phyloP scores from a whole-genome alignment of 37 sponge, comb jelly and placozoan genomes.

The Hormiphora californensis region DNA sequence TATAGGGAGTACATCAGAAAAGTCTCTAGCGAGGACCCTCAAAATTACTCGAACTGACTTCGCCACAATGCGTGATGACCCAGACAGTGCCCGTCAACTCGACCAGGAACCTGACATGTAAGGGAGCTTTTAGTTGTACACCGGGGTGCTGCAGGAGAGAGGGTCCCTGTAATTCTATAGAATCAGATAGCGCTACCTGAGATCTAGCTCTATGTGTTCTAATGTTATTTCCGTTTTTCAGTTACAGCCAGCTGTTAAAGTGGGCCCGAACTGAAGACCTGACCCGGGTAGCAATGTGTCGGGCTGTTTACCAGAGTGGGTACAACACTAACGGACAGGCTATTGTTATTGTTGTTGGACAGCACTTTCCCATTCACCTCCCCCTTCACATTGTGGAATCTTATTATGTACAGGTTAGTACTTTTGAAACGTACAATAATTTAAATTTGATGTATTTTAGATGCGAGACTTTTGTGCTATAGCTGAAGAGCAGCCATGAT shows the following conservation, averaged over 20 bases:
- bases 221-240: neutral
- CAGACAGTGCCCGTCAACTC: neutral
- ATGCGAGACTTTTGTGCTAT: too few relatives aligned
- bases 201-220: too few relatives aligned
- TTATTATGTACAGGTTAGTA: too few relatives aligned
- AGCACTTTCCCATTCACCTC: slow-evolving; percentile 30
- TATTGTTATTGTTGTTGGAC: neutral
- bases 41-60: slow-evolving; percentile 1
- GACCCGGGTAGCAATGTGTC: slow-evolving; percentile 19
- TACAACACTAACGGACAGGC: neutral
- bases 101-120: slow-evolving; percentile 32
- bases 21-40: slow-evolving; percentile 12
- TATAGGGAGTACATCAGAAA: slow-evolving; percentile 20
- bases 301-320: slow-evolving; percentile 45
- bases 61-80: neutral
- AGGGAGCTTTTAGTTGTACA: too few relatives aligned
- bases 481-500: too few relatives aligned
- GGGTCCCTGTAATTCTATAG: too few relatives aligned
- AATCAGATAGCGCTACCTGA: too few relatives aligned
- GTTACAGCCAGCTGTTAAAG: slow-evolving; percentile 33
- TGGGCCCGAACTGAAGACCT: slow-evolving; percentile 29
- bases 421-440: too few relatives aligned
- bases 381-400: slow-evolving; percentile 3
- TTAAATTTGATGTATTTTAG: too few relatives aligned
- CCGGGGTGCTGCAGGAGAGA: too few relatives aligned